Conservation (phyloP, 2,113 vertebrate species). For the Asarcornis scutulata region DNA sequence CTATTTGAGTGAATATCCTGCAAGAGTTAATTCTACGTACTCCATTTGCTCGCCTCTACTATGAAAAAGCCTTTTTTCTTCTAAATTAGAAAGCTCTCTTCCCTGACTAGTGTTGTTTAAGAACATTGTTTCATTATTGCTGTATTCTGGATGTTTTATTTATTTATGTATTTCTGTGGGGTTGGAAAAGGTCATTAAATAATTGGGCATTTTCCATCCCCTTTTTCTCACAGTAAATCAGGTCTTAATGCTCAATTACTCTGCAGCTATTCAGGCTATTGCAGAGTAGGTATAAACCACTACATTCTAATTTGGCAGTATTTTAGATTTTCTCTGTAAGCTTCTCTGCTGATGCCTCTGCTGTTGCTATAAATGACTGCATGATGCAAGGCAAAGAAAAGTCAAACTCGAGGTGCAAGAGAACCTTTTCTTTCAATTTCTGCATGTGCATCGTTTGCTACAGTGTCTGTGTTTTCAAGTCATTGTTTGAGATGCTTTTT, state of each 20-base stretch:
- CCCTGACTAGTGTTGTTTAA: background rate
- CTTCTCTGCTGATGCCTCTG: background rate
- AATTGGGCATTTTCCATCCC: constrained; percentile 46
- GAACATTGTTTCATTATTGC: constrained; percentile 12
- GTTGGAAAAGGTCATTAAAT: constrained; percentile 47
- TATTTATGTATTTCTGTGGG: constrained; percentile 44
- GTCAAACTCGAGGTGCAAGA: background rate
- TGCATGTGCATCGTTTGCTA: background rate
- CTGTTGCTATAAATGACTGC: background rate
- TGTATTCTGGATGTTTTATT: constrained; percentile 12
- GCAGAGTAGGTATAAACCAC: background rate
- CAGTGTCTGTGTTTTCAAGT: background rate
- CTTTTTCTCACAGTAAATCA: constrained; percentile 43
- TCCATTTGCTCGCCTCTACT: background rate
- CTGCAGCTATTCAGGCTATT: background rate
- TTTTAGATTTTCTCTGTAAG: background rate
- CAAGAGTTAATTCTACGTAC: background rate
- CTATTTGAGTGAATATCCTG: background rate
- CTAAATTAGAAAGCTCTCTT: background rate
- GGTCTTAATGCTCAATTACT: constrained; percentile 43
- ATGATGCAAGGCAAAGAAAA: background rate
- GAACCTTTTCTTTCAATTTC: background rate
- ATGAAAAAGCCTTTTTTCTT: background rate
- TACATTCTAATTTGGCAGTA: background rate
- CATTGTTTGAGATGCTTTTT: rapidly evolving